Evolutionary conservation across 2,113 vertebrate genomes (phyloP).

Genomic region (Todiramphus chloris): DNA sequence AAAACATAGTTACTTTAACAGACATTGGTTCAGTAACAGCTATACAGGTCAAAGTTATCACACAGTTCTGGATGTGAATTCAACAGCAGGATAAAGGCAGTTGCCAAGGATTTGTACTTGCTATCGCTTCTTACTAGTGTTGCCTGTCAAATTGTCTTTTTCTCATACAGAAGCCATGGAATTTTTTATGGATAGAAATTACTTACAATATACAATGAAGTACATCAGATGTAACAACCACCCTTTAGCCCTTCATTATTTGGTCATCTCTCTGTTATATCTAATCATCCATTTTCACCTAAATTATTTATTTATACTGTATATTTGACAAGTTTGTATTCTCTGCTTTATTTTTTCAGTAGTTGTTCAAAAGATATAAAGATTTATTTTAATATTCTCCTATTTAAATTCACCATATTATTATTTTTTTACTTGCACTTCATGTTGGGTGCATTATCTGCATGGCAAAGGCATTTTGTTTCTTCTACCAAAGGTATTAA

Average conservation of each 20-base stretch:
- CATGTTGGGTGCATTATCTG: neutral
- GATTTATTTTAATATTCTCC: slow-evolving; percentile 48
- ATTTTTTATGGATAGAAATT: slow-evolving; percentile 81
- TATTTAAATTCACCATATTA: slow-evolving; percentile 27
- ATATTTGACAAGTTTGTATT: slow-evolving; percentile 63
- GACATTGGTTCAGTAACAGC: slow-evolving; percentile 39
- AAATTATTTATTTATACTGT: slow-evolving; percentile 74
- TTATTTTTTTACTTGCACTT: slow-evolving; percentile 37
- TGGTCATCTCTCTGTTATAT: slow-evolving; percentile 68
- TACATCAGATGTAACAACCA: slow-evolving; percentile 77
- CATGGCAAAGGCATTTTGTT: neutral
- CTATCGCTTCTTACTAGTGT: slow-evolving; percentile 66
- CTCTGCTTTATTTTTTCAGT: slow-evolving; percentile 55
- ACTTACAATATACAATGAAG: slow-evolving; percentile 72
- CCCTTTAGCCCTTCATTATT: slow-evolving; percentile 78
- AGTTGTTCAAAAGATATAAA: slow-evolving; percentile 33
- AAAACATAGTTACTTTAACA: slow-evolving; percentile 57
- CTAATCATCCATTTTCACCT: slow-evolving; percentile 64
- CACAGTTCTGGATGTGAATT: slow-evolving; percentile 73
- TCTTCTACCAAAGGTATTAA: neutral
- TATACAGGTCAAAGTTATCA: slow-evolving; percentile 63
- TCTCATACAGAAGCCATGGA: slow-evolving; percentile 68
- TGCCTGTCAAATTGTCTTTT: slow-evolving; percentile 80
- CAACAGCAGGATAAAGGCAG: slow-evolving; percentile 80
- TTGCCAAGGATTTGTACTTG: slow-evolving; percentile 77